Evolutionary conservation across 2,888 invertebrate genomes (phyloP).

Genomic region (Nyleta sp.): DNA sequence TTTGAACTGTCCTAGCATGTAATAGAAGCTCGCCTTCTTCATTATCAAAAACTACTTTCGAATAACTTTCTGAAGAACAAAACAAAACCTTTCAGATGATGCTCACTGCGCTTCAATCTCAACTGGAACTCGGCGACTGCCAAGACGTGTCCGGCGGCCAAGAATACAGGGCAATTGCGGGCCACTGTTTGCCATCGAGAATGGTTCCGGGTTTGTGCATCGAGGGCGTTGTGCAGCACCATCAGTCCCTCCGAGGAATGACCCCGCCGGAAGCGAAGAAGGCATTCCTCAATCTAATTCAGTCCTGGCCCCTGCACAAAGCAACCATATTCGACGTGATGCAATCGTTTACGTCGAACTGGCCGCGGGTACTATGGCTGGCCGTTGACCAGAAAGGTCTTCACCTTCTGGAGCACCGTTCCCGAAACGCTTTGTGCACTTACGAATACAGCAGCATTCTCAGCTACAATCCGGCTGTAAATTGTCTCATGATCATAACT

Average conservation of each 20-base stretch:
- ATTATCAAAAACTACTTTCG: no score
- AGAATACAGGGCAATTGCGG: conserved; percentile 87
- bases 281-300: conserved; percentile 95
- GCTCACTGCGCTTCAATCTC: conserved; percentile 96
- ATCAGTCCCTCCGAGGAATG: conserved; percentile 95
- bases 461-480: conserved; percentile 95
- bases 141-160: conserved; percentile 85
- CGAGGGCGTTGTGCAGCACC: conserved; percentile 94
- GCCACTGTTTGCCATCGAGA: conserved; percentile 92
- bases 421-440: conserved; percentile 94
- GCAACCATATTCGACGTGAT: conserved; percentile 98
- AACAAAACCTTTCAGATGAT: conserved; percentile 87
- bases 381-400: conserved; percentile 96
- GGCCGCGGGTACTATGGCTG: conserved; percentile 96
- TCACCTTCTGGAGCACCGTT: conserved; percentile 93
- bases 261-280: conserved; percentile 94
- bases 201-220: conserved; percentile 90
- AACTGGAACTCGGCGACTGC: conserved; percentile 95
- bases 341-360: conserved; percentile 98
- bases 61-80: no score
- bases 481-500: conserved; percentile 96
- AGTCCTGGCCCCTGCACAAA: conserved; percentile 96
- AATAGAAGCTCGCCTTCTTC: no score
- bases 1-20: no score
- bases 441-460: conserved; percentile 95